These are phyloP conservation scores for Spatula clypeata DNA, from an alignment of 2,797 vertebrate species.

Conservation along the genomic window DNA sequence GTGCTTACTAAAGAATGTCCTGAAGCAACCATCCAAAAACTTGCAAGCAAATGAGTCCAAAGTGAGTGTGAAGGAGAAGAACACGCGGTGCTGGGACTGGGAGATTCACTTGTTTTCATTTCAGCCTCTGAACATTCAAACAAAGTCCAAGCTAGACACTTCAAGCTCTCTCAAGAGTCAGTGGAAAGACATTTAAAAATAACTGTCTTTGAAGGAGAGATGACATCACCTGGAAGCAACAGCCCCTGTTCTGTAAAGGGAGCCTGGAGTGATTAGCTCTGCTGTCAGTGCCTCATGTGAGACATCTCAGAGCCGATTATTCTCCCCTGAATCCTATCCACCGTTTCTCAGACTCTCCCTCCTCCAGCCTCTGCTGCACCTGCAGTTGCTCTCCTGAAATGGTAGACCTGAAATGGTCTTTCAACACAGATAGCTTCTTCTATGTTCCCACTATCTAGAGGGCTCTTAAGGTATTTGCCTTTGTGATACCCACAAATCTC, in stretches of 20 bases:
- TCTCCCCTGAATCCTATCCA: background rate
- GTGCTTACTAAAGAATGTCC: background rate
- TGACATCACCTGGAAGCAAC: background rate
- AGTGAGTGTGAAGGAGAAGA: background rate
- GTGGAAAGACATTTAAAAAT: background rate
- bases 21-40: background rate
- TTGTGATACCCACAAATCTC: background rate
- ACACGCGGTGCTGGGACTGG: fast-evolving
- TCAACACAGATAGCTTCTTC: background rate
- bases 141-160: background rate
- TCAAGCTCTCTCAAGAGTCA: background rate
- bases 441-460: fast-evolving
- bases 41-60: background rate
- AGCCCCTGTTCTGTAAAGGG: background rate
- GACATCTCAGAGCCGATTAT: background rate
- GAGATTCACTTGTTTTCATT: background rate
- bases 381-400: background rate
- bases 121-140: background rate
- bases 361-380: background rate
- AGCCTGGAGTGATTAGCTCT: background rate
- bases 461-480: background rate
- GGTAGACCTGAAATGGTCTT: background rate
- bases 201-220: background rate
- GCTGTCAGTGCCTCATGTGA: background rate
- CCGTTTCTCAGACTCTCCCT: background rate